A percentile compares a stretch with the other conserved stretches of the same genome.
Evolutionary conservation across 1,140 invertebrate genomes (phyloP).

Genomic region (Macrocentrus cingulum): DNA sequence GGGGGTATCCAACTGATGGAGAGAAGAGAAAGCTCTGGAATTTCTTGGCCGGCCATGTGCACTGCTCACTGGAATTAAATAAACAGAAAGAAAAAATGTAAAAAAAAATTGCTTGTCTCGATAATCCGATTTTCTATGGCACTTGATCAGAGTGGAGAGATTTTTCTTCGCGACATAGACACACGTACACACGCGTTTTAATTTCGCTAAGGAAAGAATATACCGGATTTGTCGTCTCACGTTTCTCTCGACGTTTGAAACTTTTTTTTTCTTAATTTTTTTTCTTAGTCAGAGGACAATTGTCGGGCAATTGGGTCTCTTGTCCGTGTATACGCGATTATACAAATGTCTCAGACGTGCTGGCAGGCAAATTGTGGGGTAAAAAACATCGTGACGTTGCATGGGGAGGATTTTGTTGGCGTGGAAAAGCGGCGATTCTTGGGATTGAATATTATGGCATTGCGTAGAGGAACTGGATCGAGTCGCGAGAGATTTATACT

Average conservation of each 20-base stretch:
- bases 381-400: too few relatives aligned
- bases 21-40: conserved; percentile 7
- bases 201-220: too few relatives aligned
- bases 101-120: background rate
- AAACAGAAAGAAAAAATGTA: background rate
- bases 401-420: too few relatives aligned
- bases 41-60: background rate
- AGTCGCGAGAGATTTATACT: conserved; percentile 12
- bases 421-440: conserved; percentile 6
- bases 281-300: background rate
- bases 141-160: too few relatives aligned
- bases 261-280: too few relatives aligned
- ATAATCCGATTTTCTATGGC: too few relatives aligned
- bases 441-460: conserved; percentile 20
- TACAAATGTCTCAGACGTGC: too few relatives aligned
- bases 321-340: conserved; percentile 1
- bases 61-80: background rate
- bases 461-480: conserved; percentile 27
- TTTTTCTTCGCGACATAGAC: too few relatives aligned
- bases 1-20: background rate
- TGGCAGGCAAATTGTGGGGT: too few relatives aligned
- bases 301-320: background rate
- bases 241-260: too few relatives aligned
- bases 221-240: too few relatives aligned
- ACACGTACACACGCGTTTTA: too few relatives aligned